Percentiles rank a stretch among this genome's conserved stretches.
Evolutionary conservation across 1,140 invertebrate genomes (phyloP).

Genomic region (Drosophila subobscura): DNA sequence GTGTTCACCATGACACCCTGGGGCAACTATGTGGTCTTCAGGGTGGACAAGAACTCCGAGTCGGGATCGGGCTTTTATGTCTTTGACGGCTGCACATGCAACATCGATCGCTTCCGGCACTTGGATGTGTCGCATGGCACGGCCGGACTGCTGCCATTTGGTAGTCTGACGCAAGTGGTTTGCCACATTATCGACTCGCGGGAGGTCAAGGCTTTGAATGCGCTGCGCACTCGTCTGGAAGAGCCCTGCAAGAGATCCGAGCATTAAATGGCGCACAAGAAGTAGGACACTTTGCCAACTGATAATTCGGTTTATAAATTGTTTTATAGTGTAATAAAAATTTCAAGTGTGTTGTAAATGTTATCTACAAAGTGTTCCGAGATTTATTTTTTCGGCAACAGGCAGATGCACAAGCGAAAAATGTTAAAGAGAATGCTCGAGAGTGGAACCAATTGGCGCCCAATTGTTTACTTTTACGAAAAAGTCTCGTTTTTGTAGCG

Average conservation of each 20-base stretch:
- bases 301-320: too few relatives aligned
- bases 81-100: conserved; percentile 71
- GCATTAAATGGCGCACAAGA: not conserved
- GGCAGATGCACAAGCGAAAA: too few relatives aligned
- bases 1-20: conserved; percentile 75
- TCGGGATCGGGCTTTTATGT: conserved; percentile 38
- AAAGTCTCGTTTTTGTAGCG: conserved; percentile 22
- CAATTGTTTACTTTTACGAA: not conserved
- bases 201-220: conserved; percentile 23
- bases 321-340: too few relatives aligned
- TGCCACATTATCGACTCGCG: conserved; percentile 59
- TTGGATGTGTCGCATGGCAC: conserved; percentile 70
- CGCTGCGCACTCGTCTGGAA: conserved; percentile 1
- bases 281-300: too few relatives aligned
- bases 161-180: conserved; percentile 34
- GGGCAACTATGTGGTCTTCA: conserved; percentile 79
- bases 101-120: conserved; percentile 70
- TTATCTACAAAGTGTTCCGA: too few relatives aligned
- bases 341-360: too few relatives aligned
- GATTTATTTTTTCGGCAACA: too few relatives aligned
- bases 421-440: not conserved
- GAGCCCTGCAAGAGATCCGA: not conserved
- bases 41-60: not conserved
- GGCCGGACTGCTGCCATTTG: conserved; percentile 56
- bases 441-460: too few relatives aligned